Evolutionary conservation across 2,797 vertebrate species (phyloP).

Genomic region (Pseudocheirus occidentalis): DNA sequence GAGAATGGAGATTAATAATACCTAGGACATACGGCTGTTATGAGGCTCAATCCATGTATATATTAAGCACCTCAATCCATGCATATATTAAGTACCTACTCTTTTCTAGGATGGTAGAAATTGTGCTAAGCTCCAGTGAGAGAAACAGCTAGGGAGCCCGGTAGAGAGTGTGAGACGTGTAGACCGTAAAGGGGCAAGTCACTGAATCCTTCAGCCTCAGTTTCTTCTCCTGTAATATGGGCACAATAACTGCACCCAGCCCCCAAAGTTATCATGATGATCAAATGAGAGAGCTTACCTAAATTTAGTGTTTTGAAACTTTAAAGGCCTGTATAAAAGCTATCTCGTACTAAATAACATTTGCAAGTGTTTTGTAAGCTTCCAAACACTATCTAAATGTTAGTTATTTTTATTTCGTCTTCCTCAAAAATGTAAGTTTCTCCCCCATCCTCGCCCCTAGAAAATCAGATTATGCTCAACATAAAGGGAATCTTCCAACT

Average conservation of each 20-base stretch:
- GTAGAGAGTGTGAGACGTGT: rapidly evolving
- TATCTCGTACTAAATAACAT: background rate
- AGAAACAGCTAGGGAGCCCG: background rate
- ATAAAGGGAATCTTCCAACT: background rate
- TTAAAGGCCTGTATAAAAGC: background rate
- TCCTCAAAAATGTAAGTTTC: background rate
- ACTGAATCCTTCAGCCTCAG: background rate
- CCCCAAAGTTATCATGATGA: background rate
- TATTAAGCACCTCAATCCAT: background rate
- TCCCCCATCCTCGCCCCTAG: background rate
- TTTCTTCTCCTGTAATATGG: background rate
- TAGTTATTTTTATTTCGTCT: background rate
- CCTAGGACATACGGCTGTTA: background rate
- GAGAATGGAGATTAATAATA: conserved; percentile 3
- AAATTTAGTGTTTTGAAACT: background rate
- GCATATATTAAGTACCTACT: background rate
- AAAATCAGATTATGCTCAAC: background rate
- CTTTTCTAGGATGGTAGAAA: background rate
- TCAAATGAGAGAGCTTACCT: background rate
- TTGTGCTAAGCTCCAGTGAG: background rate
- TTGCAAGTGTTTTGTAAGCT: background rate
- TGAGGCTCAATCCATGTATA: background rate
- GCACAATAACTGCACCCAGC: background rate
- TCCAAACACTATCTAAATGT: background rate
- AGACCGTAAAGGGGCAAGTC: background rate